These are phyloP conservation scores for Sesia bembeciformis DNA, from an alignment of 2,888 invertebrate genomes.

Conservation along the genomic window DNA sequence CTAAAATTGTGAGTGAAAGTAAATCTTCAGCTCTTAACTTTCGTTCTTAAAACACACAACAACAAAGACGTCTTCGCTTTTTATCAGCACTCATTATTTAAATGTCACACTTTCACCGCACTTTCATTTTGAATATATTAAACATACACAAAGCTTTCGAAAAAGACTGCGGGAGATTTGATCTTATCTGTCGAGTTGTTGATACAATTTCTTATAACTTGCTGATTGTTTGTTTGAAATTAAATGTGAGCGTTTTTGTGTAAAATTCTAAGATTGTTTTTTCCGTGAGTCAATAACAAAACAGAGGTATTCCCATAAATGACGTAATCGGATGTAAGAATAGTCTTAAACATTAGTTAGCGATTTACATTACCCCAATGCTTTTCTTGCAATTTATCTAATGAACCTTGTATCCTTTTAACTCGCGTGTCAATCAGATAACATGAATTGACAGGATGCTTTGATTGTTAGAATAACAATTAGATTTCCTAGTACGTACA, in stretches of 20 bases:
- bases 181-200: background rate
- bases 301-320: background rate
- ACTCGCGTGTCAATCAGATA: slow-evolving; percentile 30
- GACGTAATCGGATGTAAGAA: background rate
- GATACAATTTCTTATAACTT: no score
- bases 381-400: slow-evolving; percentile 11
- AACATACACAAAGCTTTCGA: slow-evolving; percentile 35
- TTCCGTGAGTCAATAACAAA: background rate
- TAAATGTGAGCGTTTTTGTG: no score
- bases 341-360: background rate
- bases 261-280: background rate
- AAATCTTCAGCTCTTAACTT: slow-evolving; percentile 1
- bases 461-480: slow-evolving; percentile 27
- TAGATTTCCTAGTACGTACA: slow-evolving; percentile 17
- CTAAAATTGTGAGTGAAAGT: slow-evolving; percentile 3
- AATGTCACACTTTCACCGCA: slow-evolving; percentile 49
- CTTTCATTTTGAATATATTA: slow-evolving; percentile 45
- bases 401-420: slow-evolving; percentile 22
- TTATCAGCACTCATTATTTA: slow-evolving; percentile 37
- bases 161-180: slow-evolving; percentile 17
- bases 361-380: background rate
- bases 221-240: no score
- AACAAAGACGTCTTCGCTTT: slow-evolving; percentile 9
- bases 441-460: slow-evolving; percentile 17
- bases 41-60: slow-evolving; percentile 4